phyloP scores from a whole-genome alignment of 2,113 vertebrate species.

The Lophotis ruficrista region DNA sequence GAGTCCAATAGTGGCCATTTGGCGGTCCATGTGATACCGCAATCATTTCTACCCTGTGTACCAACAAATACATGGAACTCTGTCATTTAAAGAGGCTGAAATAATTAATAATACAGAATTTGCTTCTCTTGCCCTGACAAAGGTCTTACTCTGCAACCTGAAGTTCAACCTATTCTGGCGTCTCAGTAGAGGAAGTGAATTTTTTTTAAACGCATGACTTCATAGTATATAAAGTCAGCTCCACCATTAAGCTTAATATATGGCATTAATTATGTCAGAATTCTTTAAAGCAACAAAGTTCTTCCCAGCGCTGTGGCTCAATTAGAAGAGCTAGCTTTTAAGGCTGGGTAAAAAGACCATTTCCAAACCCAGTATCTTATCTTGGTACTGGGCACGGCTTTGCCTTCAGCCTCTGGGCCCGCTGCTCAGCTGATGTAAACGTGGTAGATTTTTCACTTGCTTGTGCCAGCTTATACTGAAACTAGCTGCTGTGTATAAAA shows the following conservation, averaged over 20 bases:
- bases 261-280: not conserved
- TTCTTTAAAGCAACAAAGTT: not conserved
- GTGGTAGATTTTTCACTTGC: not conserved
- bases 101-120: not conserved
- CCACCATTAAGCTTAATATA: not conserved
- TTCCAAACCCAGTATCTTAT: not conserved
- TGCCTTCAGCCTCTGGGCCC: not conserved
- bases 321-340: not conserved
- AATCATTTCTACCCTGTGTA: not conserved
- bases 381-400: not conserved
- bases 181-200: not conserved
- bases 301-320: not conserved
- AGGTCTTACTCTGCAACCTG: not conserved
- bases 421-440: not conserved
- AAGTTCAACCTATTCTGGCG: not conserved
- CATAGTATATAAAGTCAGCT: not conserved
- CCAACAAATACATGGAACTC: not conserved
- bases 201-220: not conserved
- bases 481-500: slow-evolving; percentile 16
- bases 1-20: not conserved
- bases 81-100: not conserved
- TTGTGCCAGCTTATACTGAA: slow-evolving; percentile 5
- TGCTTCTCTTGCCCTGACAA: not conserved
- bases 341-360: not conserved
- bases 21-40: not conserved